Base-by-base conservation (phyloP, 2,113 vertebrate genomes). In the Eurypyga helias region DNA sequence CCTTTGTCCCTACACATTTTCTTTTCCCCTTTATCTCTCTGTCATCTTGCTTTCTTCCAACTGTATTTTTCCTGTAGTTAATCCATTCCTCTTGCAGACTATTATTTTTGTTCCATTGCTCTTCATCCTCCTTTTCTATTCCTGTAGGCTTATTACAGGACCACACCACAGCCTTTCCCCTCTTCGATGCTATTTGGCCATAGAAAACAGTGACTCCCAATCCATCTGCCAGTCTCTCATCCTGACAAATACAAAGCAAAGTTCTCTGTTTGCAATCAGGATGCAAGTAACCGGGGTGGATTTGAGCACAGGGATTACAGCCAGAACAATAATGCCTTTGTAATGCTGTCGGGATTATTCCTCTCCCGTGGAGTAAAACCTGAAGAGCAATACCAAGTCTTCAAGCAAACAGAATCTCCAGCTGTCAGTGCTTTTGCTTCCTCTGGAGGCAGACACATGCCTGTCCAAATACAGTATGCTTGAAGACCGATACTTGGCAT, bases 291-390 rank as follows among this genome's bases (percentile, higher is more conserved):
- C 84, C 12, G 34, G 85, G 14, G 38, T 93, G 77, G 77, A 95
- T 96, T 94, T 96, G 93, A 93, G 78, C 66, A 49, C 3, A 13
- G 83, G 83, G 91, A 97, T 97, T 97, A 97, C 85, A 93, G 83
- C 67, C 48, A 52, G 90, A 91, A 95, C 91, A 94, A 89, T 95
- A 96, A 97, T 94, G 87, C 79, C 77, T 97, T 94, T 95, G 90
- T 97, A 94, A 97, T 96, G 77, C 85, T 89, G 70, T 85, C 4
- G 11, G 94, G 94, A 96, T 97, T 97, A 96, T 97, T 96, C 43
- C 76, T 82, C 87, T 97, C 90, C 96, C 2, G 11, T 87, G 73
- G 89, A 95, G 80, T 79, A 94, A 96, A 96, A 85, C 88, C 92
- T 96, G 70, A 91, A 95, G 82, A 97, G 79, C 75, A 94, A 64